Evolutionary conservation across 1,140 invertebrate species (phyloP), one percentile per base, ranked within the genome.

Genomic region (Drosophila nasuta): DNA sequence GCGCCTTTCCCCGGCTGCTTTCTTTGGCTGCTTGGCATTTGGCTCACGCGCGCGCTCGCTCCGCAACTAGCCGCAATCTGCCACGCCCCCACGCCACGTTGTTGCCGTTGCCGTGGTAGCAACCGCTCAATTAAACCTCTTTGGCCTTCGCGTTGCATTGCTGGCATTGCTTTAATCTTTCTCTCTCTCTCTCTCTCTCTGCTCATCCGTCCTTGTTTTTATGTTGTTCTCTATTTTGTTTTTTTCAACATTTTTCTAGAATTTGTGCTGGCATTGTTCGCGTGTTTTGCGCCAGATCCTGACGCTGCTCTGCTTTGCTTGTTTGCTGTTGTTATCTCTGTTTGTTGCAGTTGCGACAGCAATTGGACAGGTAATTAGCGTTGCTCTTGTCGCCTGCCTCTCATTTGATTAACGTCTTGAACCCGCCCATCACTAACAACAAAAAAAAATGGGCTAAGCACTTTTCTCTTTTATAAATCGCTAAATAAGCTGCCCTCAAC

Each of bases 51-150:
- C 51, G 35, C 51, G 63, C 28, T 13, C 51, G 63, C 28, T 13
- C 30, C 15, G 11, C 69, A 33, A 33, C 63, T 52, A 58, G 59
- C 73, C 67, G 59, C 65, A 67, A 52, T 43, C 20, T 52, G 45
- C 57, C 45, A 54, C 57, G 15, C 63, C 49, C 25, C 49, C 38
- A 25, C 20, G 20, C 20, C 20, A 25, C 20, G 20, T 25, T 25
- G 20, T 25, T 25, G 20, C 20, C 20, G 20, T 62, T 48, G 41
- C 52, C 10, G 56, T 45, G 45, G 70, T 35, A 60, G 64, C 59
- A 41, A 57, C 28, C 63, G 80, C 82, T 88, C 82, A 83, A 88
- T 87, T 88, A 87, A 87, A 78, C 59, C 82, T 63, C 60, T 57
- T 66, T 68, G 56, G 43, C 56, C 56, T 51, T 33, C 41, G 8